Evolutionary conservation across 2,797 vertebrate species (phyloP).

Genomic region (Nannoperca obscura): DNA sequence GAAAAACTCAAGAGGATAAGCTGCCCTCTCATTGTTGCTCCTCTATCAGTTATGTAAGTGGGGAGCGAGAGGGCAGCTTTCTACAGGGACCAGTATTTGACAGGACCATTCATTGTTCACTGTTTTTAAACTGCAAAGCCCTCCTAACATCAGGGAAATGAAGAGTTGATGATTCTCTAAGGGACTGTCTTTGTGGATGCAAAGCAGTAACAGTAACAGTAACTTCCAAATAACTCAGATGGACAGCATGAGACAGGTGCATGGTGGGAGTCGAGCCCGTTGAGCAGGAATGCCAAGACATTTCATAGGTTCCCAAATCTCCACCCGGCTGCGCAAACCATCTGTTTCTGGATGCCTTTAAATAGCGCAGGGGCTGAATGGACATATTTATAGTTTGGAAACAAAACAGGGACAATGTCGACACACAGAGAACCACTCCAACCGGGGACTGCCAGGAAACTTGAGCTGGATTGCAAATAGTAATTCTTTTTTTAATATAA

Average conservation of each 20-base stretch:
- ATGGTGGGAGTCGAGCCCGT: constrained; percentile 63
- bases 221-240: constrained; percentile 39
- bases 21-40: constrained; percentile 39
- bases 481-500: neutral
- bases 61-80: constrained; percentile 16
- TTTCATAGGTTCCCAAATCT: constrained; percentile 63
- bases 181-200: constrained; percentile 21
- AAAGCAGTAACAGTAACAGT: constrained; percentile 46
- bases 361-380: constrained; percentile 60
- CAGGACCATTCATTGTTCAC: neutral
- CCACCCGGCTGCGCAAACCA: constrained; percentile 66
- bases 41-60: constrained; percentile 23
- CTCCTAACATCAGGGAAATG: constrained; percentile 5
- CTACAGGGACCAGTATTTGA: constrained; percentile 20
- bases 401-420: constrained; percentile 50
- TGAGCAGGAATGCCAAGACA: constrained; percentile 69
- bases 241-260: constrained; percentile 68
- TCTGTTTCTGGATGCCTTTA: constrained; percentile 75
- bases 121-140: constrained; percentile 29
- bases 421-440: constrained; percentile 20
- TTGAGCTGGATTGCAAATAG: neutral
- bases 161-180: constrained; percentile 19
- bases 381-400: constrained; percentile 76
- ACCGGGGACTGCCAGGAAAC: neutral
- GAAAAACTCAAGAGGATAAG: constrained; percentile 40